Evolutionary conservation across 2,888 invertebrate species (phyloP).

Genomic region (Conchocele bisecta): DNA sequence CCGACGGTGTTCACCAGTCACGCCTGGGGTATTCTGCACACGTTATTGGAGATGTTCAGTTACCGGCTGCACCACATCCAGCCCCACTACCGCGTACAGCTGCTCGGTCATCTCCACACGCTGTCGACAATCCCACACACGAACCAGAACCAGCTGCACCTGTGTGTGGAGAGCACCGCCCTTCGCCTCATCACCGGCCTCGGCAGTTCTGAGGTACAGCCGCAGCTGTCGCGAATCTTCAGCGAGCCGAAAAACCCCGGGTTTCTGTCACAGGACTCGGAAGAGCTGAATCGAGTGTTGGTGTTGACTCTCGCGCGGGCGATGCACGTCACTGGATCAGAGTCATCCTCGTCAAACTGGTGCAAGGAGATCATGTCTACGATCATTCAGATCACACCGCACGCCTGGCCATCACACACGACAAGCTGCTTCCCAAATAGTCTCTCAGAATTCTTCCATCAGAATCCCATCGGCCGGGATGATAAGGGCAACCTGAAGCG

Average conservation of each 20-base stretch:
- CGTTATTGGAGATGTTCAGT: constrained; percentile 97
- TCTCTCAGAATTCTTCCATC: constrained; percentile 91
- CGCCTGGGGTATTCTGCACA: constrained; percentile 98
- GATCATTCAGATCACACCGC: constrained; percentile 96
- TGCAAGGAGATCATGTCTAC: constrained; percentile 94
- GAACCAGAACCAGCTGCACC: constrained; percentile 96
- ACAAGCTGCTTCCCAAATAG: constrained; percentile 95
- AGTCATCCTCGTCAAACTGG: constrained; percentile 89
- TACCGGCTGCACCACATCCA: constrained; percentile 98
- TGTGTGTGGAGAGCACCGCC: constrained; percentile 96
- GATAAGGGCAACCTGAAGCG: constrained; percentile 94
- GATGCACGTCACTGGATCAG: constrained; percentile 93
- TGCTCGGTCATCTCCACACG: constrained; percentile 95
- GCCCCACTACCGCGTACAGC: constrained; percentile 96
- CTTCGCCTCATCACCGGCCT: constrained; percentile 93
- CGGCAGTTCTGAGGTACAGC: constrained; percentile 97
- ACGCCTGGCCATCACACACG: constrained; percentile 97
- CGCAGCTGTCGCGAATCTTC: constrained; percentile 95
- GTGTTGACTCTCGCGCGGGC: constrained; percentile 96
- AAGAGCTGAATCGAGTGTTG: constrained; percentile 96
- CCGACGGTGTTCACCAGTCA: constrained; percentile 96
- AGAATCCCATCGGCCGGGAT: constrained; percentile 84
- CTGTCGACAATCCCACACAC: constrained; percentile 95
- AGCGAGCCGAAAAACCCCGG: constrained; percentile 93
- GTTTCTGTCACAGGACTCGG: constrained; percentile 94